These are phyloP conservation scores for Anoura caudifer DNA, from an alignment of 2,113 vertebrate species.

Conservation along the genomic window DNA sequence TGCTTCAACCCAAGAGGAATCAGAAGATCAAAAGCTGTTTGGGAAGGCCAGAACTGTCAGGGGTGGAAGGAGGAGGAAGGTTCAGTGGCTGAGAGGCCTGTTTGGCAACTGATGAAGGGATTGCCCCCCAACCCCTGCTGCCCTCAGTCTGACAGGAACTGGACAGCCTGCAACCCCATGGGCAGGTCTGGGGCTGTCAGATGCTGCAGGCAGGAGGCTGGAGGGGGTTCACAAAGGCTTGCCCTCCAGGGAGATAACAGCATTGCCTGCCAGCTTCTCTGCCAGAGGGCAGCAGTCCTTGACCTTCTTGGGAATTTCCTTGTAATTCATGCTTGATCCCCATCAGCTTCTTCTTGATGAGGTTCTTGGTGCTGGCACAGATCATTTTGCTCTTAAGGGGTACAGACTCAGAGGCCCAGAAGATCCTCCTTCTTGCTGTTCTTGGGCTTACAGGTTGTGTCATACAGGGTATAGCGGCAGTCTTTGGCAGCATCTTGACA, in stretches of 20 bases:
- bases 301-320: conserved; percentile 89
- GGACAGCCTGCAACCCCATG: too few species aligned
- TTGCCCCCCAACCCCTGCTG: too few species aligned
- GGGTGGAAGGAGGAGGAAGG: too few species aligned
- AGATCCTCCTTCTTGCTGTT: conserved; percentile 93
- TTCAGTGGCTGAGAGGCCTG: too few species aligned
- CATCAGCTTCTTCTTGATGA: conserved; percentile 89
- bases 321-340: conserved; percentile 81
- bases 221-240: too few species aligned
- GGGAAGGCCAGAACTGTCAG: too few species aligned
- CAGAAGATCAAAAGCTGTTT: too few species aligned
- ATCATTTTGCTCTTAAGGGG: conserved; percentile 94
- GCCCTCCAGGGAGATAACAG: conserved; percentile 85
- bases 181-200: too few species aligned
- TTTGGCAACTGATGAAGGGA: too few species aligned
- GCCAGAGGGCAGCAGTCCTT: conserved; percentile 67
- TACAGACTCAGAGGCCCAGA: conserved; percentile 90
- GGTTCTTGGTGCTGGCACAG: conserved; percentile 92
- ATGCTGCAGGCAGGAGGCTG: too few species aligned
- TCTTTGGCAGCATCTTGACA: conserved; percentile 89
- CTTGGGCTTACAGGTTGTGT: conserved; percentile 91
- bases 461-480: conserved; percentile 92
- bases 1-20: too few species aligned
- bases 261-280: conserved; percentile 87
- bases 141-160: too few species aligned